These are phyloP conservation scores for Oscheius myriophilus DNA, from an alignment of 2,888 invertebrate genomes.

Conservation along the genomic window DNA sequence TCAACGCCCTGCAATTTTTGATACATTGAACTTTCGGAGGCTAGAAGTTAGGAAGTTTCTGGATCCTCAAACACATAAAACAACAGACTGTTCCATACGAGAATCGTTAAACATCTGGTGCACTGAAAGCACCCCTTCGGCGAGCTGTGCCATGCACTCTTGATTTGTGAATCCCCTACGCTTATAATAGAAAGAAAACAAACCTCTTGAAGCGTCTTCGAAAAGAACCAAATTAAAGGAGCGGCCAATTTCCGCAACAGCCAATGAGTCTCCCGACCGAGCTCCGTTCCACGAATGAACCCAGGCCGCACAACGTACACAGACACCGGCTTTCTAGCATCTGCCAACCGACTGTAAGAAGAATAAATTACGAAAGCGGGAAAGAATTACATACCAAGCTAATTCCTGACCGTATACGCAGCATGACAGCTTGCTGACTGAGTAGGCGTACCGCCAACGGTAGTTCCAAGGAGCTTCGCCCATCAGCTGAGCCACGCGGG, in stretches of 20 bases:
- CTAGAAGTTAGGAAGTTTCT: too few relatives aligned
- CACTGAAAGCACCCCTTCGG: too few relatives aligned
- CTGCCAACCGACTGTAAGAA: slow-evolving; percentile 24
- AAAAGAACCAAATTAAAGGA: slow-evolving; percentile 66
- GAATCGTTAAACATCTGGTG: too few relatives aligned
- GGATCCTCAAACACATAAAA: too few relatives aligned
- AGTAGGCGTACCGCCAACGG: slow-evolving; percentile 65
- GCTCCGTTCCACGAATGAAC: slow-evolving; percentile 51
- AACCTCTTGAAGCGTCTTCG: slow-evolving; percentile 63
- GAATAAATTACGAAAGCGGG: not conserved
- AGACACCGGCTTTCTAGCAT: slow-evolving; percentile 30
- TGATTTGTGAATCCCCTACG: too few relatives aligned
- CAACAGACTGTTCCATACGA: not conserved
- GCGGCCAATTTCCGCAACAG: slow-evolving; percentile 60
- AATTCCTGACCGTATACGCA: slow-evolving; percentile 56
- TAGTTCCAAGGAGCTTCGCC: slow-evolving; percentile 50
- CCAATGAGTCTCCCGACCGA: slow-evolving; percentile 64
- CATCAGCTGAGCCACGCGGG: slow-evolving; percentile 39
- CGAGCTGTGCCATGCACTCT: too few relatives aligned
- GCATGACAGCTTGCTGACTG: slow-evolving; percentile 70
- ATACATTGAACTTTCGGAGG: too few relatives aligned
- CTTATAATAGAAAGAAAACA: not conserved
- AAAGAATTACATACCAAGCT: slow-evolving; percentile 12
- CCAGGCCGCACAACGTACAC: slow-evolving; percentile 60
- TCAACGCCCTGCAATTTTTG: slow-evolving; percentile 83